These are phyloP conservation scores for Drosophila tristis DNA, from an alignment of 1,140 invertebrate species.

Conservation along the genomic window DNA sequence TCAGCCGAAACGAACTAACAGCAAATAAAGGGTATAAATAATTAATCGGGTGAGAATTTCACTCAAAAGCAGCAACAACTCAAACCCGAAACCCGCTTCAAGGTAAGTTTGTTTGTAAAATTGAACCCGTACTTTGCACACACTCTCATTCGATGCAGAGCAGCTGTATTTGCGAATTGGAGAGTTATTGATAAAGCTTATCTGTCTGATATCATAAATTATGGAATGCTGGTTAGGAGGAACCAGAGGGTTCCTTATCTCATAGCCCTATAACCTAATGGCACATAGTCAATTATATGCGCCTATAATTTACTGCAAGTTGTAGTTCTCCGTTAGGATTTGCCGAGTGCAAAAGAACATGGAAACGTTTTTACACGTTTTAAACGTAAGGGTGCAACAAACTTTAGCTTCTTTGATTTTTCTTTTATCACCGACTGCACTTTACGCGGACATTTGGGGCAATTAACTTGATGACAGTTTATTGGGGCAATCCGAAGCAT, in stretches of 20 bases:
- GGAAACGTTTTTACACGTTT: conserved; percentile 5
- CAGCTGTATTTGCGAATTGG: no score
- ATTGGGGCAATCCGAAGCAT: conserved; percentile 48
- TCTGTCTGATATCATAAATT: conserved; percentile 5
- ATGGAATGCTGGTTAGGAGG: no score
- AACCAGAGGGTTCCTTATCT: not conserved
- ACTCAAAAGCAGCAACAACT: conserved; percentile 22
- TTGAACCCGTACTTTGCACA: conserved; percentile 49
- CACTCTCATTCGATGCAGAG: not conserved
- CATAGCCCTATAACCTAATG: not conserved
- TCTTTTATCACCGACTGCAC: conserved; percentile 42
- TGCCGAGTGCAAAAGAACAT: not conserved
- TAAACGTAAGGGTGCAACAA: conserved; percentile 54
- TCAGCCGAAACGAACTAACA: no score
- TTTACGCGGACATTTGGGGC: conserved; percentile 49
- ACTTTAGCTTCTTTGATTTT: conserved; percentile 70
- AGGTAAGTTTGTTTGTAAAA: conserved; percentile 72
- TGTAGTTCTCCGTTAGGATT: no score
- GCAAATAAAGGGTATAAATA: no score
- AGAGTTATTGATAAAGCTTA: conserved; percentile 16
- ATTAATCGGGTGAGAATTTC: conserved; percentile 30
- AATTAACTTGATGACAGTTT: conserved; percentile 59
- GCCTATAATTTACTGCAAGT: no score
- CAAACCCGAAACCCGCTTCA: conserved; percentile 59
- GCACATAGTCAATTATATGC: no score